Conservation (phyloP, 2,797 vertebrate species). For the Rhadinocentrus ornatus region DNA sequence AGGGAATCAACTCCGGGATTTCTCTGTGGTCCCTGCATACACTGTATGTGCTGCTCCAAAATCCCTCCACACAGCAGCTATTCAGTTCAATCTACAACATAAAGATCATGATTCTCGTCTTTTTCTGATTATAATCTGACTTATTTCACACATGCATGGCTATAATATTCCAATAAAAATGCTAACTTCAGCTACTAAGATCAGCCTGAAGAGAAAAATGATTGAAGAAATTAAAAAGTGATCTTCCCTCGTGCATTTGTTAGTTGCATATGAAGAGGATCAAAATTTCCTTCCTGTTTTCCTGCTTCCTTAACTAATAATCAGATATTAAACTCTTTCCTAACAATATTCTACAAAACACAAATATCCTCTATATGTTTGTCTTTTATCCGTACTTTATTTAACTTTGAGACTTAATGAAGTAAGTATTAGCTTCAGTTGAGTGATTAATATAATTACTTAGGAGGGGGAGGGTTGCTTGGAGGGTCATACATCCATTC, state of each 20-base stretch:
- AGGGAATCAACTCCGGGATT: conserved; percentile 47
- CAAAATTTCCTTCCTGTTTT: conserved; percentile 10
- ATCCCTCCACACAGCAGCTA: not conserved
- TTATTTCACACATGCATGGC: not conserved
- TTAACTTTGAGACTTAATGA: conserved; percentile 63
- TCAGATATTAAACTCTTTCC: conserved; percentile 39
- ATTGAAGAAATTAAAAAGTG: not conserved
- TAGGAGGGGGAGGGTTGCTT: conserved; percentile 24
- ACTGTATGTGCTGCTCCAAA: conserved; percentile 17
- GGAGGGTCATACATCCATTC: conserved; percentile 27
- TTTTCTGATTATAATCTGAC: not conserved
- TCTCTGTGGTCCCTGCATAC: conserved; percentile 19
- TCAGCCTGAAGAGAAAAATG: not conserved
- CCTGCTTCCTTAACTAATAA: conserved; percentile 42
- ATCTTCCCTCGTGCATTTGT: not conserved
- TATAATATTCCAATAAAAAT: not conserved
- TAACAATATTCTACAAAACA: conserved; percentile 55
- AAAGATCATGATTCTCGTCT: not conserved
- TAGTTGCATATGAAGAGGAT: not conserved
- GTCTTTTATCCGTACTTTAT: conserved; percentile 31
- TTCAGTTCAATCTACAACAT: not conserved
- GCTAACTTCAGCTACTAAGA: not conserved
- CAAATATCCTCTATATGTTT: conserved; percentile 41
- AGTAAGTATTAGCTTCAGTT: conserved; percentile 79
- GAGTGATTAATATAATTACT: conserved; percentile 82